Conservation (phyloP, 2,797 vertebrate genomes). For the Sebastes trivittatus region DNA sequence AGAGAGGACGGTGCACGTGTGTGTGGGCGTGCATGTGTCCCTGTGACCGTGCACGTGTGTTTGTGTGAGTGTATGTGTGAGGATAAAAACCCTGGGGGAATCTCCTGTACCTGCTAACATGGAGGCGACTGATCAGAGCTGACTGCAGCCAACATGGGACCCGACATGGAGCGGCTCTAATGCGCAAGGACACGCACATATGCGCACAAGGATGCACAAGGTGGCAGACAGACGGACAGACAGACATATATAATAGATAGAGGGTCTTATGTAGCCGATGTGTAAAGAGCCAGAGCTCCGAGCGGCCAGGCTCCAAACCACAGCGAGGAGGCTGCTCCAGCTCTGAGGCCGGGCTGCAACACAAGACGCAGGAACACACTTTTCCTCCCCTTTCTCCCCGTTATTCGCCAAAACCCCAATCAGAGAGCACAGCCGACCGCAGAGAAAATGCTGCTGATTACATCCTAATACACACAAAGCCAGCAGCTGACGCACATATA, state of each 20-base stretch:
- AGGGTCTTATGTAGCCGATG: slow-evolving; percentile 47
- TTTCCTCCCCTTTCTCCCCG: slow-evolving; percentile 42
- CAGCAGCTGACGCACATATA: slow-evolving; percentile 46
- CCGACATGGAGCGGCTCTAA: slow-evolving; percentile 12
- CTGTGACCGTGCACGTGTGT: background rate
- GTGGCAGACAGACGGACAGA: slow-evolving; percentile 10
- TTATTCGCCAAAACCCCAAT: slow-evolving; percentile 74
- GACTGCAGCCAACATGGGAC: slow-evolving; percentile 61
- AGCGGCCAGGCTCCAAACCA: slow-evolving; percentile 48
- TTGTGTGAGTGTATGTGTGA: slow-evolving; percentile 16
- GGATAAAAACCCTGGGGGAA: slow-evolving; percentile 42
- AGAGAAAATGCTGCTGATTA: slow-evolving; percentile 76
- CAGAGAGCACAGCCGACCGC: slow-evolving; percentile 73
- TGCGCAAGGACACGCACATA: slow-evolving; percentile 10
- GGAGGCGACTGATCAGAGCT: slow-evolving; percentile 56
- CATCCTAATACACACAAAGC: slow-evolving; percentile 76
- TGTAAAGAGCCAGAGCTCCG: slow-evolving; percentile 48
- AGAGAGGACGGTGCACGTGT: slow-evolving; percentile 41
- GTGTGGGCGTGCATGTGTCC: slow-evolving; percentile 41
- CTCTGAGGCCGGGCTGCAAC: slow-evolving; percentile 60
- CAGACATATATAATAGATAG: slow-evolving; percentile 15
- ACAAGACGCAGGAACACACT: slow-evolving; percentile 53
- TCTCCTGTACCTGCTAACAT: slow-evolving; percentile 68
- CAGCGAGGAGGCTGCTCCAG: slow-evolving; percentile 36
- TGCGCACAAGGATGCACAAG: background rate